A percentile compares a stretch with the other conserved stretches of the same genome.
phyloP scores from a whole-genome alignment of 2,113 vertebrate genomes.

The Hippoglossus stenolepis region DNA sequence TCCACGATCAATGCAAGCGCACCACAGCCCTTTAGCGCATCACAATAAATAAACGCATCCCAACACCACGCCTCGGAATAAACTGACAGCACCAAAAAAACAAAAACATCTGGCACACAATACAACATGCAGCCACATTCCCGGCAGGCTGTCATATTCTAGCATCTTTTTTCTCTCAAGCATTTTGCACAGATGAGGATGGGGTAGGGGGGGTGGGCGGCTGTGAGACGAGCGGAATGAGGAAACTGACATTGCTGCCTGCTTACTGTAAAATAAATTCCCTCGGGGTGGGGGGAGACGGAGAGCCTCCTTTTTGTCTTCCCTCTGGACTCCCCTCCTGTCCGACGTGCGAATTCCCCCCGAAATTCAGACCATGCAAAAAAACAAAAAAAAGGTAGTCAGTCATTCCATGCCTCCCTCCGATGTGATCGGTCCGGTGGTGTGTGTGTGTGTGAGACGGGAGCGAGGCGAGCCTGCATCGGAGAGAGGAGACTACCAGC shows the following conservation, averaged over 20 bases:
- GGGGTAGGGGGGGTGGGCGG: conserved; percentile 17
- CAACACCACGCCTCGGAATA: conserved; percentile 39
- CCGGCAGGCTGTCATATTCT: conserved; percentile 48
- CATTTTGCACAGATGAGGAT: conserved; percentile 28
- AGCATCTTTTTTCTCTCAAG: background rate
- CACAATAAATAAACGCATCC: background rate
- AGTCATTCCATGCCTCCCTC: conserved; percentile 56
- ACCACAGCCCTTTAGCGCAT: conserved; percentile 54
- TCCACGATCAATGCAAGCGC: conserved; percentile 52
- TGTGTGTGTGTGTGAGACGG: background rate
- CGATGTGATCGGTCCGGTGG: conserved; percentile 57
- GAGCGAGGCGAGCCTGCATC: conserved; percentile 64
- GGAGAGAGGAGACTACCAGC: conserved; percentile 31
- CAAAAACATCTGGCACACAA: conserved; percentile 61
- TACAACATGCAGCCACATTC: conserved; percentile 52
- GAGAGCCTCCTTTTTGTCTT: conserved; percentile 59
- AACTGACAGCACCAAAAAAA: conserved; percentile 9
- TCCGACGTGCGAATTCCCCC: conserved; percentile 65
- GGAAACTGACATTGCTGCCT: conserved; percentile 70
- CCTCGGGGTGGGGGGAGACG: conserved; percentile 55
- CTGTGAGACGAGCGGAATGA: conserved; percentile 40
- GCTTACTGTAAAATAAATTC: conserved; percentile 80
- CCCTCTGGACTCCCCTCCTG: conserved; percentile 69
- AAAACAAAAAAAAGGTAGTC: conserved; percentile 33
- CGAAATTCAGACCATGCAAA: conserved; percentile 74